phyloP scores from a whole-genome alignment of 2,888 invertebrate genomes.

The Folsomia manolachei region DNA sequence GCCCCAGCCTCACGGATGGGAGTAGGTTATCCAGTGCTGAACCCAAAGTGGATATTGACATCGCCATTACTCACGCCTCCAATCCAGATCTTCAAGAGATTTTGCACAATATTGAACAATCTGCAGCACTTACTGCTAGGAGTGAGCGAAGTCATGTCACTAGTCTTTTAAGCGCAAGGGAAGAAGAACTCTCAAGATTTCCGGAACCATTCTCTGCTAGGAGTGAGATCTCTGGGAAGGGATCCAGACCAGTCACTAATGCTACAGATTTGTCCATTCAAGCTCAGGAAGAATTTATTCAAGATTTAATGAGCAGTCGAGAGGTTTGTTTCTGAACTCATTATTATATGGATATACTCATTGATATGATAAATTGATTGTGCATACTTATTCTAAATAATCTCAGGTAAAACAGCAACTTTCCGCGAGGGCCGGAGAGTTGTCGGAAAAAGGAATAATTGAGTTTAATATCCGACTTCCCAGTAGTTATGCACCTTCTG shows the following conservation, averaged over 20 bases:
- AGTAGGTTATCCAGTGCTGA: constrained; percentile 36
- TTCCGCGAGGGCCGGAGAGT: constrained; percentile 43
- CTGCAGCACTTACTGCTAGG: neutral
- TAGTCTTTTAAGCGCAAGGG: constrained; percentile 1
- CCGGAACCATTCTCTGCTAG: neutral
- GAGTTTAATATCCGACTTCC: constrained; percentile 46
- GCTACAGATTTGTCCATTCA: constrained; percentile 25
- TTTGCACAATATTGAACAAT: constrained; percentile 21
- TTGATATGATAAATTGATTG: neutral
- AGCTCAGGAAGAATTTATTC: constrained; percentile 15
- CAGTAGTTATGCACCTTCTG: constrained; percentile 12
- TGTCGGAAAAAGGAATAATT: constrained; percentile 47
- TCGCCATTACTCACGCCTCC: constrained; percentile 30
- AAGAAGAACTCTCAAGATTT: neutral
- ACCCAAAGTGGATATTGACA: constrained; percentile 41
- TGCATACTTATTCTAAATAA: neutral
- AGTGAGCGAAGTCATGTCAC: neutral
- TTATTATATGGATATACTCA: constrained; percentile 12
- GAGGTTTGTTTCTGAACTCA: constrained; percentile 26
- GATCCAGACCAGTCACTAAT: constrained; percentile 24
- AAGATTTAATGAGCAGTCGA: constrained; percentile 13
- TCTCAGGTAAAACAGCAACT: constrained; percentile 42
- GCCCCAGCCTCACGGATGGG: neutral
- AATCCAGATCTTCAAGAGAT: constrained; percentile 27
- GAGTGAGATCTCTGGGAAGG: too few species aligned